A percentile compares a stretch with the other conserved stretches of the same genome.
These are phyloP conservation scores for Oryzias celebensis DNA, from an alignment of 2,113 vertebrate genomes.

Conservation along the genomic window DNA sequence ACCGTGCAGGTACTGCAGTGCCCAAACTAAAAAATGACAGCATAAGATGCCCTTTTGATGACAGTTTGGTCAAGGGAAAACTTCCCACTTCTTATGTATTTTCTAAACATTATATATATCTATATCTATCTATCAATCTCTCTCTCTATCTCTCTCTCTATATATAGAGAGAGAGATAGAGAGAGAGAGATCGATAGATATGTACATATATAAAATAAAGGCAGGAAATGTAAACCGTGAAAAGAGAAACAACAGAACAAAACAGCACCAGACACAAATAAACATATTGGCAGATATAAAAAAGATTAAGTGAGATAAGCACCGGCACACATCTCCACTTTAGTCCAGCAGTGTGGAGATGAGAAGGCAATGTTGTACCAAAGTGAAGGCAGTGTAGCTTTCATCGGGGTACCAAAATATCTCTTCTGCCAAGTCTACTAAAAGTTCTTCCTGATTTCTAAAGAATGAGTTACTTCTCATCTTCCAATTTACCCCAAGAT, in stretches of 20 bases:
- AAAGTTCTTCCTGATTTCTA: conserved; percentile 25
- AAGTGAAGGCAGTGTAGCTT: conserved; percentile 61
- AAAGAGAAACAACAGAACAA: conserved; percentile 58
- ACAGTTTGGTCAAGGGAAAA: conserved; percentile 54
- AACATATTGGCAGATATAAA: conserved; percentile 67
- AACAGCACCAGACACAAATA: conserved; percentile 79
- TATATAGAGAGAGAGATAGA: not conserved
- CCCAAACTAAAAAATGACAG: conserved; percentile 41
- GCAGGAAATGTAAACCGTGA: conserved; percentile 73
- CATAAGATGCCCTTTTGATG: conserved; percentile 43
- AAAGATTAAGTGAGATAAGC: conserved; percentile 65
- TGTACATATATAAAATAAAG: conserved; percentile 31
- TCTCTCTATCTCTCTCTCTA: not conserved
- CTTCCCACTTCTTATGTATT: conserved; percentile 41
- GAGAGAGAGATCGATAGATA: conserved; percentile 29
- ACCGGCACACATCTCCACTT: conserved; percentile 64
- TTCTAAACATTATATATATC: conserved; percentile 34
- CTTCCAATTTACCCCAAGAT: conserved; percentile 59
- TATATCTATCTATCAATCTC: too few relatives aligned
- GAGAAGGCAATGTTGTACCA: conserved; percentile 70
- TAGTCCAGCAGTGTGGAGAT: conserved; percentile 51
- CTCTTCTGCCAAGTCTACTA: conserved; percentile 26
- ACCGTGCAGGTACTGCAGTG: conserved; percentile 34
- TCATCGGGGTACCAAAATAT: conserved; percentile 60
- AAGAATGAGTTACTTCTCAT: conserved; percentile 54